phyloP scores from a whole-genome alignment of 2,797 vertebrate species.

The Acomys russatus region DNA sequence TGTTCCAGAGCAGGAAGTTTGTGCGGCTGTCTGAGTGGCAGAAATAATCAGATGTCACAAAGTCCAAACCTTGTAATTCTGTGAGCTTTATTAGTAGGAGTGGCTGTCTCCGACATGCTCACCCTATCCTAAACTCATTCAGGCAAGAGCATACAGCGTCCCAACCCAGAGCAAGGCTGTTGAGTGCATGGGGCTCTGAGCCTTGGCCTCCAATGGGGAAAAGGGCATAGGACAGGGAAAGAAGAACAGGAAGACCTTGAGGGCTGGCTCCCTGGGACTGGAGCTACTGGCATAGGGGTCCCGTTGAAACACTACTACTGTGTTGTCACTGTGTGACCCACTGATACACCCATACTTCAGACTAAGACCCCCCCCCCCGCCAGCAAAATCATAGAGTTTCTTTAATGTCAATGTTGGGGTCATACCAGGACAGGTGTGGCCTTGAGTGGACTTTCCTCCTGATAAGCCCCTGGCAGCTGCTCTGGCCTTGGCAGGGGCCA shows the following conservation, averaged over 20 bases:
- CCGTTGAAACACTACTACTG: neutral
- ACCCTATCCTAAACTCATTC: neutral
- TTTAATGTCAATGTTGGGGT: neutral
- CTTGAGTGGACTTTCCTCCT: neutral
- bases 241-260: neutral
- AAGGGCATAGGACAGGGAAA: neutral
- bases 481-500: neutral
- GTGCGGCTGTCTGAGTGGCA: neutral
- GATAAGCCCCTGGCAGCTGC: constrained; percentile 60
- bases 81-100: constrained; percentile 49
- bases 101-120: neutral
- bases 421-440: neutral
- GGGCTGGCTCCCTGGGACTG: neutral
- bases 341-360: too few species aligned
- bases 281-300: neutral
- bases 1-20: constrained; percentile 26
- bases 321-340: neutral
- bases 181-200: neutral
- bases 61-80: constrained; percentile 45
- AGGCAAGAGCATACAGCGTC: neutral
- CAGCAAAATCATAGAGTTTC: rapidly evolving
- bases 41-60: constrained; percentile 57
- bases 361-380: neutral
- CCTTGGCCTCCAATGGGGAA: neutral
- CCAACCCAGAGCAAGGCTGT: neutral